These are phyloP conservation scores for Meriones unguiculatus DNA, from an alignment of 2,113 vertebrate genomes.

Conservation along the genomic window DNA sequence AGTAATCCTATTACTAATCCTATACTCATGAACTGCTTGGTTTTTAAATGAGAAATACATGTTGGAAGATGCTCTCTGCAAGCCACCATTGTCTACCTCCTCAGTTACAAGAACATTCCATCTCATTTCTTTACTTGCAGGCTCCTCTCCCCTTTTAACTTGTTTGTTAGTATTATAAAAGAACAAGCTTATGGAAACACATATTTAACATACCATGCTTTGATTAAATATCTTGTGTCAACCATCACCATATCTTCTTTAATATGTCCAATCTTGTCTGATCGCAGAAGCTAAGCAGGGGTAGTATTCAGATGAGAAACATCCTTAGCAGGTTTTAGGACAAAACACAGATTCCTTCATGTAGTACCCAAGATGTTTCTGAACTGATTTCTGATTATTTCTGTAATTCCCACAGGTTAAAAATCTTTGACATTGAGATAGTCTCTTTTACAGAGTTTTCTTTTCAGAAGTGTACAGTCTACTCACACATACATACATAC, in stretches of 20 bases:
- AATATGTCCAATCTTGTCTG: not conserved
- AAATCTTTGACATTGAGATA: not conserved
- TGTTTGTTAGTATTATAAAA: not conserved
- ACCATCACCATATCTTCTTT: not conserved
- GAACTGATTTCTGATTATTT: not conserved
- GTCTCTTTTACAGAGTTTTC: not conserved
- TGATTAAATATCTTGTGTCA: not conserved
- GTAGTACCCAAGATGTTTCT: not conserved
- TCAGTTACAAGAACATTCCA: not conserved
- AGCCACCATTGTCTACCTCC: not conserved
- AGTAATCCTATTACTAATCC: not conserved
- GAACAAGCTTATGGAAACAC: not conserved
- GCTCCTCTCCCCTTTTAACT: not conserved
- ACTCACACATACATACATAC: not conserved
- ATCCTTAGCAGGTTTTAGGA: not conserved
- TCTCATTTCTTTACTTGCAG: not conserved
- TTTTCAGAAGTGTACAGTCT: not conserved
- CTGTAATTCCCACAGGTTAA: not conserved
- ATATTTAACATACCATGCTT: conserved; percentile 11
- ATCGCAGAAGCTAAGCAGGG: not conserved
- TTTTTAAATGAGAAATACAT: not conserved
- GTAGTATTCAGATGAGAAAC: not conserved
- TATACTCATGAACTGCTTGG: not conserved
- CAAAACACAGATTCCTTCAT: not conserved
- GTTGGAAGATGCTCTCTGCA: not conserved